Evolutionary conservation across 53 echinoderm and acorn worm species (phyloP).

Genomic region (Paelopatides confundens): DNA sequence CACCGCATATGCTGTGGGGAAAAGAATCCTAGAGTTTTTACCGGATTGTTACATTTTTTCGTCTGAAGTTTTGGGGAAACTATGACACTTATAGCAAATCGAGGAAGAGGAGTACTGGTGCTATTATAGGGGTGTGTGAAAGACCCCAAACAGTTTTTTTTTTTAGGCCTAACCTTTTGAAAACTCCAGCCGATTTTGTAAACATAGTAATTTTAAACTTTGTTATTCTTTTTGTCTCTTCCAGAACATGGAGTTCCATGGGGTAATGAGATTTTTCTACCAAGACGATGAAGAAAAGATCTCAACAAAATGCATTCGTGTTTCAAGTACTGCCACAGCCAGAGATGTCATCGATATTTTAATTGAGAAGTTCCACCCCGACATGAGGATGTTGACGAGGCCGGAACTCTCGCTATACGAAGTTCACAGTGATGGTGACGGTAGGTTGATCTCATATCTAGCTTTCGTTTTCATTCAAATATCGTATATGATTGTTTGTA

Average conservation of each 20-base stretch:
- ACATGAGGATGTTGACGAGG: conserved; percentile 93
- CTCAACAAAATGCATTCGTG: conserved; percentile 90
- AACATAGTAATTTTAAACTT: no score
- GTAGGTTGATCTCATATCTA: conserved; percentile 58
- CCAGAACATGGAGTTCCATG: conserved; percentile 92
- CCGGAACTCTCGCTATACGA: conserved; percentile 85
- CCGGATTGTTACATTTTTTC: no score
- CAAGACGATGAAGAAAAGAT: conserved; percentile 88
- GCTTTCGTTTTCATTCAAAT: background rate
- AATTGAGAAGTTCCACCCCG: conserved; percentile 94
- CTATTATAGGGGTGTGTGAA: no score
- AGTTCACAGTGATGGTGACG: conserved; percentile 82
- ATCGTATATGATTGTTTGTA: background rate
- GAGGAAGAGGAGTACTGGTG: no score
- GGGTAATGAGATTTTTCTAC: conserved; percentile 98
- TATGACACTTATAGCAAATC: no score
- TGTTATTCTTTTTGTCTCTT: background rate
- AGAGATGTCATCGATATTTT: conserved; percentile 84
- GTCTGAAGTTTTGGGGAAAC: no score
- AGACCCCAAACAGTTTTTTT: no score
- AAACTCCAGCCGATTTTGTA: no score
- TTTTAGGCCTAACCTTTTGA: no score
- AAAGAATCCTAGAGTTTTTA: no score
- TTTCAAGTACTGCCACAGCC: conserved; percentile 89
- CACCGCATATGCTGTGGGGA: no score